Percentiles rank a stretch among this genome's conserved stretches.
Evolutionary conservation across 2,113 vertebrate genomes (phyloP).

Genomic region (Progne subis): DNA sequence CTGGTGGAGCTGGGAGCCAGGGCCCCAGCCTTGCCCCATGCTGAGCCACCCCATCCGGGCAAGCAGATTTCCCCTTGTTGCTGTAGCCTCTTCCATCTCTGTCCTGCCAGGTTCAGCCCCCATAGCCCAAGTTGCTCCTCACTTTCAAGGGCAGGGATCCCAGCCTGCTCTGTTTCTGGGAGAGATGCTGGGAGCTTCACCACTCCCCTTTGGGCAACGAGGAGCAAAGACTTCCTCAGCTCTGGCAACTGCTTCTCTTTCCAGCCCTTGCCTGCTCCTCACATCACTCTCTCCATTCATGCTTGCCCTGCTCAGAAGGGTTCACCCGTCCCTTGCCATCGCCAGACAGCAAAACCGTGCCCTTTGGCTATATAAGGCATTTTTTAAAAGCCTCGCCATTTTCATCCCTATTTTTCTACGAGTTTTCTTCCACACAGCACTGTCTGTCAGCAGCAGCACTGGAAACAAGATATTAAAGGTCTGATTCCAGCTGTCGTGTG

Average conservation of each 20-base stretch:
- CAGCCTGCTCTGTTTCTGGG: neutral
- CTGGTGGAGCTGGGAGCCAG: rapidly evolving
- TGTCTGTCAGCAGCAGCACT: neutral
- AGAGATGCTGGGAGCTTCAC: rapidly evolving
- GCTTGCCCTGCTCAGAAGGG: neutral
- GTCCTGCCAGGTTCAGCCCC: neutral
- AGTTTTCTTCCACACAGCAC: neutral
- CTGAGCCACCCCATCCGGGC: rapidly evolving
- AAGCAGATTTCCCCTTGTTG: neutral
- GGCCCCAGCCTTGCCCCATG: neutral
- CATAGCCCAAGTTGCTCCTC: neutral
- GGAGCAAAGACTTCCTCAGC: neutral
- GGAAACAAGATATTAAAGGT: neutral
- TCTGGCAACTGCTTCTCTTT: neutral
- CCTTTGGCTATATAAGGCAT: constrained; percentile 8
- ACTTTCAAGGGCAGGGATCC: neutral
- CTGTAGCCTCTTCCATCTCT: neutral
- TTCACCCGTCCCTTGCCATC: neutral
- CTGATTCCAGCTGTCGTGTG: neutral
- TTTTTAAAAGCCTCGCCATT: constrained; percentile 1
- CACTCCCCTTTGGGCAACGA: neutral
- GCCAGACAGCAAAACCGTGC: neutral
- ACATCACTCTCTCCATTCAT: neutral
- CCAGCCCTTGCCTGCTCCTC: neutral
- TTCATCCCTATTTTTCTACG: constrained; percentile 4